Percentiles rank a stretch among this genome's conserved stretches.
Evolutionary conservation across 1,140 invertebrate genomes (phyloP).

Genomic region (Hydropsyche tenuis): DNA sequence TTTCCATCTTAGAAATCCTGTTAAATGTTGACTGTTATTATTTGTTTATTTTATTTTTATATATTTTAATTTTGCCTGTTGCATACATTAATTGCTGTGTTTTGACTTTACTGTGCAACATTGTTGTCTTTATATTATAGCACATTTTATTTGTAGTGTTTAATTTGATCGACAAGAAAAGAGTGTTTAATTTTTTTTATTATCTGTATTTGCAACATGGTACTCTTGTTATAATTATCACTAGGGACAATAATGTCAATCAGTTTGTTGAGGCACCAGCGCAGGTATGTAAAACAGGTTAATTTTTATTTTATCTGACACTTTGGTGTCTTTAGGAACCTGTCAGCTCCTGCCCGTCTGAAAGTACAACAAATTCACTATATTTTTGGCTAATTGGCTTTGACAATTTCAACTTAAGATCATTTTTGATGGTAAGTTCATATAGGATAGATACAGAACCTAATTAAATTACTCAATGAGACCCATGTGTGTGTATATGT

Average conservation of each 20-base stretch:
- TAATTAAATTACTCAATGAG: constrained; percentile 4
- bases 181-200: constrained; percentile 18
- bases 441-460: constrained; percentile 32
- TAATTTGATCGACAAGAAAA: constrained; percentile 8
- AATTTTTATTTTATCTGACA: constrained; percentile 40
- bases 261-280: constrained; percentile 46
- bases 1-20: not conserved
- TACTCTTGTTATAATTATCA: constrained; percentile 19
- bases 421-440: constrained; percentile 47
- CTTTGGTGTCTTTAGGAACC: constrained; percentile 46
- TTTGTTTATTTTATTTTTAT: constrained; percentile 37
- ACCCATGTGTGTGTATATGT: not conserved
- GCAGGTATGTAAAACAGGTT: constrained; percentile 32
- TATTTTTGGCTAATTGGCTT: constrained; percentile 46
- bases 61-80: constrained; percentile 45
- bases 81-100: constrained; percentile 48
- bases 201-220: not conserved
- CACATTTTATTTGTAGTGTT: constrained; percentile 42
- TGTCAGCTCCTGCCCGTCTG: constrained; percentile 39
- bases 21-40: not conserved
- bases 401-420: constrained; percentile 42
- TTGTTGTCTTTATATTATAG: constrained; percentile 50
- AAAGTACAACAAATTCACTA: constrained; percentile 40
- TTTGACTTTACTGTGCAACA: constrained; percentile 49
- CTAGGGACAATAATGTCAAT: constrained; percentile 47